Evolutionary conservation across 2,888 invertebrate genomes (phyloP), one percentile per base, ranked within the genome.

Genomic region (Fissipunctia ypsillon): DNA sequence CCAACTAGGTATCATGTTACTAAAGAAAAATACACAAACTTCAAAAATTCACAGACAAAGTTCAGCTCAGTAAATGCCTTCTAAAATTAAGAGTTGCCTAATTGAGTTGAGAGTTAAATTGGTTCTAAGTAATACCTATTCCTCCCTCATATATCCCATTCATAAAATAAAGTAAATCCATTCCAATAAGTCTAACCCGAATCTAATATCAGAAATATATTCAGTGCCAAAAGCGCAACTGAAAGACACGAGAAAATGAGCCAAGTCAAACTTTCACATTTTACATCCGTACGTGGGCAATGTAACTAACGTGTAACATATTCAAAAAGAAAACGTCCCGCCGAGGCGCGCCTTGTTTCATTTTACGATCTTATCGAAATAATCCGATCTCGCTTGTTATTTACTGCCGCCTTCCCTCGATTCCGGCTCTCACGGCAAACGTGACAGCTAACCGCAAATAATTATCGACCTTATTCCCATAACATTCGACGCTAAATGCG

Each of bases 291-390:
- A 90, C 91, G 90, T 89, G 91, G 89, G 87, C 90, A 91, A 90
- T 89, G 91, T 91, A 88, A 90, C 89, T 90, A 92, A 90, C 91
- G 88, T 90, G 92, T 90, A 92, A 93, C 91, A 91, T 93, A 94
- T 94, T 94, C 93, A 90, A 92, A 91, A 93, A 91, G 91, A 93
- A 93, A 94, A 92, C 91, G 94, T 95, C 94, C 93, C 93, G 90
- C 88, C 88, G 93, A 92, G 92, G 91, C 94, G 89, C 91, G 93
- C 91, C 94, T 95, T 96, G 95, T 95, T 96, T 95, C 95, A 95
- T 95, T 95, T 95, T 96, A 96, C 94, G 95, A 95, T 95, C 95
- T 96, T 96, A 96, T 96, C 96, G 95, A 95, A 95, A 96, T 96
- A 96, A 96, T 96, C 95, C 95, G 94, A 96, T 95, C 96, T 94